These are phyloP conservation scores for Callimorpha dominula DNA, from an alignment of 2,888 invertebrate genomes.

Conservation along the genomic window DNA sequence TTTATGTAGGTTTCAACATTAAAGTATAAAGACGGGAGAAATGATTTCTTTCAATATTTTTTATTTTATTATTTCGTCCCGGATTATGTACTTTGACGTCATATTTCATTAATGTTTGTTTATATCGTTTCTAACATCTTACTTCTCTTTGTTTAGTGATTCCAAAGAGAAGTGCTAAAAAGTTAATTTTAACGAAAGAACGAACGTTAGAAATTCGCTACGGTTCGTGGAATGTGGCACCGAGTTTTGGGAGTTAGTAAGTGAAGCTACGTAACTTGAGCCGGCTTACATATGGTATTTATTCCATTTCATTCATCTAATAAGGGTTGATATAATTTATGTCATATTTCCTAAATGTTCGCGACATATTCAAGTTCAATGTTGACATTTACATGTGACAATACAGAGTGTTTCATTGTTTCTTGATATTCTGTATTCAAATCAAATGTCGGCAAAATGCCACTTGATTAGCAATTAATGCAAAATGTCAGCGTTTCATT, in stretches of 20 bases:
- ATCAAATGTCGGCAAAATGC: constrained; percentile 67
- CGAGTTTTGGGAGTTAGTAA: constrained; percentile 70
- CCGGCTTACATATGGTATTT: constrained; percentile 82
- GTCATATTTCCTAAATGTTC: constrained; percentile 79
- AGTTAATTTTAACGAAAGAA: rapidly evolving
- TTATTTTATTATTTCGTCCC: no score
- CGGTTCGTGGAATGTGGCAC: constrained; percentile 45
- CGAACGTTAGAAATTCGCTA: constrained; percentile 27
- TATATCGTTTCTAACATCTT: not conserved
- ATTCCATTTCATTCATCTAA: constrained; percentile 77
- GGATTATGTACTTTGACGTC: no score
- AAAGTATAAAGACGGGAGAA: no score
- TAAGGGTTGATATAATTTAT: constrained; percentile 83
- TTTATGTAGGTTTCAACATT: no score
- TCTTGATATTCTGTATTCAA: constrained; percentile 61
- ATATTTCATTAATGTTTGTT: not conserved
- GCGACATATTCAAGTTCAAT: constrained; percentile 73
- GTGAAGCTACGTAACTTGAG: constrained; percentile 77
- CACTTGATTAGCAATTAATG: constrained; percentile 54
- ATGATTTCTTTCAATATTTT: no score
- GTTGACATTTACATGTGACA: constrained; percentile 81
- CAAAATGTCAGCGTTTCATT: constrained; percentile 61
- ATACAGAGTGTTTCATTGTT: constrained; percentile 77
- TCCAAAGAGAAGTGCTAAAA: not conserved
- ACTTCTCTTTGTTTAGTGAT: not conserved